Conservation (phyloP, 1,140 invertebrate genomes). For the Coboldia fuscipes region DNA sequence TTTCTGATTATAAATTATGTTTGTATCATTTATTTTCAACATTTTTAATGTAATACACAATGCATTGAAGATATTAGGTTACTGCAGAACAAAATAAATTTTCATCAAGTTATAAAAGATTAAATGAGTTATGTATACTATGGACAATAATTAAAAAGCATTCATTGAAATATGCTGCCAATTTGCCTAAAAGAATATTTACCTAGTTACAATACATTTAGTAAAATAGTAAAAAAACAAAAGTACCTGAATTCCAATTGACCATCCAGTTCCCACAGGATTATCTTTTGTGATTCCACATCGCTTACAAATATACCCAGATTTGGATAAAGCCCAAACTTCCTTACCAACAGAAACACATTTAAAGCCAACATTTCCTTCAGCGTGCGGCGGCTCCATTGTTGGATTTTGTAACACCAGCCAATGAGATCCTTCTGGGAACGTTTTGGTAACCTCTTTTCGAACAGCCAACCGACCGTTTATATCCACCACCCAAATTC, state of each 20-base stretch:
- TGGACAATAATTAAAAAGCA: background rate
- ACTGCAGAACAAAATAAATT: no score
- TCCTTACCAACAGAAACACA: constrained; percentile 38
- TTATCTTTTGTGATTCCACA: constrained; percentile 44
- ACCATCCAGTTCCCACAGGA: constrained; percentile 54
- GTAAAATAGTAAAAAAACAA: constrained; percentile 5
- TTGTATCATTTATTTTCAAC: no score
- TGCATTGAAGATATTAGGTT: no score
- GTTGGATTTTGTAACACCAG: constrained; percentile 32
- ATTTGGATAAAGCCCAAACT: constrained; percentile 50
- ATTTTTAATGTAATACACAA: no score
- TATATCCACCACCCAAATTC: constrained; percentile 47
- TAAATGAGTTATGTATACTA: no score
- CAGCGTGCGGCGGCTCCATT: constrained; percentile 32
- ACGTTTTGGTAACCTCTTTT: constrained; percentile 36
- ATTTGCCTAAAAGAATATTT: background rate
- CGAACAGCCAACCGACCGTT: constrained; percentile 39
- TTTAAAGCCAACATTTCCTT: constrained; percentile 30
- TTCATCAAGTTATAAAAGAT: no score
- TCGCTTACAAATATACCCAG: constrained; percentile 48
- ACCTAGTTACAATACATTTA: no score
- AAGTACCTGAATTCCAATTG: constrained; percentile 42
- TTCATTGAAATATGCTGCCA: background rate
- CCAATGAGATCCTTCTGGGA: constrained; percentile 57
- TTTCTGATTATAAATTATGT: no score